A percentile compares a stretch with the other conserved stretches of the same genome.
Evolutionary conservation across 2,113 vertebrate species (phyloP).

Genomic region (Pandion haliaetus): DNA sequence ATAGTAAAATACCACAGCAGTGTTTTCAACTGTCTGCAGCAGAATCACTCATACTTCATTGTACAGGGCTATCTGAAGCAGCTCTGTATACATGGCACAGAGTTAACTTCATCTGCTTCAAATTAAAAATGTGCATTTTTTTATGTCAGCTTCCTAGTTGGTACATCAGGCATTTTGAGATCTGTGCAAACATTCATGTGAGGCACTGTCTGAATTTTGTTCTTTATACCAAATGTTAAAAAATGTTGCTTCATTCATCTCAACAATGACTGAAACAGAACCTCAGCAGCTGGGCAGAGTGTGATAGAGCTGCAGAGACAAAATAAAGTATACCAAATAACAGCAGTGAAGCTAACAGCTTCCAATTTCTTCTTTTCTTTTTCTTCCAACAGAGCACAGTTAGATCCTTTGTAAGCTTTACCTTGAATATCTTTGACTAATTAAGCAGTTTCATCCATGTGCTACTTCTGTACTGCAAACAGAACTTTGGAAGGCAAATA

Average conservation of each 20-base stretch:
- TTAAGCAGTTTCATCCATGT: constrained; percentile 44
- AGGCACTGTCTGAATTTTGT: not conserved
- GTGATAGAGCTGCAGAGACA: not conserved
- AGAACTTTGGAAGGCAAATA: constrained; percentile 13
- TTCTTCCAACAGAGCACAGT: constrained; percentile 4
- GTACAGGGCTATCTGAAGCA: not conserved
- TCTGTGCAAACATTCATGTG: not conserved
- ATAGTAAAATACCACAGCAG: not conserved
- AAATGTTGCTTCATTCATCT: not conserved
- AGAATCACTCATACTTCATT: not conserved
- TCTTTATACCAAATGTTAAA: not conserved
- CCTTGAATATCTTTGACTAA: constrained; percentile 56
- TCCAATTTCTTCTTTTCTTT: constrained; percentile 30
- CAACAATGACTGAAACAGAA: not conserved
- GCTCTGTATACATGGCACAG: not conserved
- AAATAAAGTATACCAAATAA: not conserved
- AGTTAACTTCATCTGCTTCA: not conserved
- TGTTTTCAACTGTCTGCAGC: not conserved
- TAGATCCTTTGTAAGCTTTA: constrained; percentile 37
- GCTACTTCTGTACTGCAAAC: constrained; percentile 47
- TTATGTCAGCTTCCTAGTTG: not conserved
- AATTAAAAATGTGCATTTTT: not conserved
- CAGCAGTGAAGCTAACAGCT: not conserved
- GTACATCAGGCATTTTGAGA: not conserved
- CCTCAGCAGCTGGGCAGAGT: not conserved